phyloP scores from a whole-genome alignment of 2,113 vertebrate genomes.

The Rattus rattus region DNA sequence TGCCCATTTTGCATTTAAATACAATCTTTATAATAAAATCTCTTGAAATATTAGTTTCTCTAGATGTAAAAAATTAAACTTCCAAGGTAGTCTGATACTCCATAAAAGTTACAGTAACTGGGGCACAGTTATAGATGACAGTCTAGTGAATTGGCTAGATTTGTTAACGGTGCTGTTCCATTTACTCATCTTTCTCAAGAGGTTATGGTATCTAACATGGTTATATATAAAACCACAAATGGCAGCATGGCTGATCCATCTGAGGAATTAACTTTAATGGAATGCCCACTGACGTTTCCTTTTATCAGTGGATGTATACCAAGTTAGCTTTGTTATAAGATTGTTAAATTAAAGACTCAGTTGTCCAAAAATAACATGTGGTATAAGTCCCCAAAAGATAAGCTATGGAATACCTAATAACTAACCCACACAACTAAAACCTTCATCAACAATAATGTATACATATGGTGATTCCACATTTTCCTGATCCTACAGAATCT shows the following conservation, averaged over 20 bases:
- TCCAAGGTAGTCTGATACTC: not conserved
- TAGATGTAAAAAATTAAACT: not conserved
- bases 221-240: not conserved
- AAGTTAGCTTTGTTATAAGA: not conserved
- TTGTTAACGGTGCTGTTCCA: not conserved
- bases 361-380: not conserved
- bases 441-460: slow-evolving; percentile 12
- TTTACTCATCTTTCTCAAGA: not conserved
- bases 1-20: not conserved
- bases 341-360: not conserved
- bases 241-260: not conserved
- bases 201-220: not conserved
- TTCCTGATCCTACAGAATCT: slow-evolving; percentile 14
- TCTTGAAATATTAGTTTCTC: slow-evolving; percentile 10
- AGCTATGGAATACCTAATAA: not conserved
- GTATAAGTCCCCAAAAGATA: not conserved
- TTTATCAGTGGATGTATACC: not conserved
- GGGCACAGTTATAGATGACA: not conserved
- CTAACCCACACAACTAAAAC: not conserved
- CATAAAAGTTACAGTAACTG: not conserved
- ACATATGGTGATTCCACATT: not conserved
- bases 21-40: not conserved
- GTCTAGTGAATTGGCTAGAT: not conserved
- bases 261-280: not conserved
- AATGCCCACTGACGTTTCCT: not conserved